These are phyloP conservation scores for Gonatopus flavifemur DNA, from an alignment of 1,140 invertebrate species.

Conservation along the genomic window DNA sequence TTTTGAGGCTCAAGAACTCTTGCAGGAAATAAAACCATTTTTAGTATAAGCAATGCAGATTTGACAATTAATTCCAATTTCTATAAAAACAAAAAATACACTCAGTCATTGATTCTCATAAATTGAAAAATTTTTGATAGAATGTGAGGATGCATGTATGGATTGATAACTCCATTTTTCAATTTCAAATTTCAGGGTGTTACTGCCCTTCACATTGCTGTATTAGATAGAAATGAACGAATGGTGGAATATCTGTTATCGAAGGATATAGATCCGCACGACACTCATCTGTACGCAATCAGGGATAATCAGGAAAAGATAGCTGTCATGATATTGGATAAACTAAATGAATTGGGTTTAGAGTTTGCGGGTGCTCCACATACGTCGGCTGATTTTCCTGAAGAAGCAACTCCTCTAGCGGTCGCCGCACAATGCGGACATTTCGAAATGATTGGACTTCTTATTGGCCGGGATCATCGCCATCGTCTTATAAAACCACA, in stretches of 20 bases:
- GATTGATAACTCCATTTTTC: background rate
- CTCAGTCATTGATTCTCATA: too few species aligned
- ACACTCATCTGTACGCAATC: constrained; percentile 62
- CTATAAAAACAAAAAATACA: too few species aligned
- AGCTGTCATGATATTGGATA: constrained; percentile 55
- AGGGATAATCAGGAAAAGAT: constrained; percentile 57
- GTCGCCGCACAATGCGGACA: constrained; percentile 72
- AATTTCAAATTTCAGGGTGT: constrained; percentile 53
- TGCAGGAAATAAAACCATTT: too few species aligned
- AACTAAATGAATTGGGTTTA: constrained; percentile 51
- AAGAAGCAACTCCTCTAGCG: constrained; percentile 72
- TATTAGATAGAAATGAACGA: constrained; percentile 52
- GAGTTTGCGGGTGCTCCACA: constrained; percentile 57
- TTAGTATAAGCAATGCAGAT: too few species aligned
- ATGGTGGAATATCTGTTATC: constrained; percentile 62
- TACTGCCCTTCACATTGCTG: constrained; percentile 61
- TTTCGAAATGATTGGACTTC: constrained; percentile 68
- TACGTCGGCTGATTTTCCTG: constrained; percentile 65
- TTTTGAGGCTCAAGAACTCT: too few species aligned
- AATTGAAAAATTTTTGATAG: too few species aligned
- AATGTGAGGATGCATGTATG: background rate
- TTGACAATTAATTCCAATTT: too few species aligned
- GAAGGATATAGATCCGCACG: constrained; percentile 58
- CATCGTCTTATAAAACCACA: constrained; percentile 64
- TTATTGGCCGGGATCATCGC: constrained; percentile 59